phyloP scores from a whole-genome alignment of 2,113 vertebrate species.

The Oreocharis arfaki region DNA sequence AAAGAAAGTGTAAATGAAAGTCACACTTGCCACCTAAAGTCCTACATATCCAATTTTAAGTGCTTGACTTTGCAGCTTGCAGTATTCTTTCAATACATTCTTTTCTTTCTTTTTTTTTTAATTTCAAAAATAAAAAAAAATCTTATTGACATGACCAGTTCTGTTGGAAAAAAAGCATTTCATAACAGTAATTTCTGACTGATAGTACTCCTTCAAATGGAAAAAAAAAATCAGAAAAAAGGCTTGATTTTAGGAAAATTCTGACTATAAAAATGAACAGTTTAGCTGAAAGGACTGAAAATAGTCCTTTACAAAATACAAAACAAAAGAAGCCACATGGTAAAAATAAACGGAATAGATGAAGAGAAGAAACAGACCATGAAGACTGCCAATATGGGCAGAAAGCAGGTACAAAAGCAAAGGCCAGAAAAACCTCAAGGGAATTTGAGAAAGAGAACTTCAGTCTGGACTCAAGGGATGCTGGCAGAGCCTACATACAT shows the following conservation, averaged over 20 bases:
- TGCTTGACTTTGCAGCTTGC: not conserved
- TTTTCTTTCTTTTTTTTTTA: not conserved
- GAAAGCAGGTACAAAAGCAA: not conserved
- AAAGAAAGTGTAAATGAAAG: not conserved
- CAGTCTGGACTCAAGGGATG: not conserved
- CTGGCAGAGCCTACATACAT: fast-evolving
- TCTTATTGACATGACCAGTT: not conserved
- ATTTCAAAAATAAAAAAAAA: not conserved
- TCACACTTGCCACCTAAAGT: not conserved
- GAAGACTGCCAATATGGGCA: not conserved
- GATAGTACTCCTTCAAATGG: not conserved
- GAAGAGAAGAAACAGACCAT: not conserved
- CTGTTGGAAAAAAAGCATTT: not conserved
- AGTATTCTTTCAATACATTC: not conserved
- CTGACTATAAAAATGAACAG: not conserved
- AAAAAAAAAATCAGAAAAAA: not conserved
- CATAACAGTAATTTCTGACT: not conserved
- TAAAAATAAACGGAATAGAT: not conserved
- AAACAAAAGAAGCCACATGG: not conserved
- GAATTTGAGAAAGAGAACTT: not conserved
- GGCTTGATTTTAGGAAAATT: not conserved
- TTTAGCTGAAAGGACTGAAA: not conserved
- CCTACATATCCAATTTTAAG: not conserved
- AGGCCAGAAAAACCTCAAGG: not conserved
- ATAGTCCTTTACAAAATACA: not conserved